These are phyloP conservation scores for Cygnus buccinator DNA, from an alignment of 2,113 vertebrate genomes.

Conservation along the genomic window DNA sequence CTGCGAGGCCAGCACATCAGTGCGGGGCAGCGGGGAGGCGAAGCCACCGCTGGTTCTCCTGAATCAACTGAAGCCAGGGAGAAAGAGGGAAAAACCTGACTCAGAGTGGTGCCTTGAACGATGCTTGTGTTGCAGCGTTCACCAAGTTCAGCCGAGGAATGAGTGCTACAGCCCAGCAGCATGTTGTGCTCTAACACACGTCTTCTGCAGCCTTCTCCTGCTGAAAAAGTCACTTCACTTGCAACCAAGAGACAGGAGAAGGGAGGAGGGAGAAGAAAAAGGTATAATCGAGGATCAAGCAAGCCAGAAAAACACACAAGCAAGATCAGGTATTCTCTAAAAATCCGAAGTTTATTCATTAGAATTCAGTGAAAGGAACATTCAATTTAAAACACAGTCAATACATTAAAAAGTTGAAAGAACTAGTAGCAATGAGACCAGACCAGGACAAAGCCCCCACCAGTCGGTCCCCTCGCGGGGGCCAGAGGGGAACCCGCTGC, in stretches of 20 bases:
- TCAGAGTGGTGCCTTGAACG: too few species aligned
- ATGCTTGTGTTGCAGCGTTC: background rate
- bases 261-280: background rate
- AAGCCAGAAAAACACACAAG: background rate
- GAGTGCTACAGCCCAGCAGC: rapidly evolving
- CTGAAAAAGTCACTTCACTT: background rate
- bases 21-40: rapidly evolving
- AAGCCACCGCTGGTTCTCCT: background rate
- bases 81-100: background rate
- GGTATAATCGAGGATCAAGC: background rate
- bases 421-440: slow-evolving; percentile 27
- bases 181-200: background rate
- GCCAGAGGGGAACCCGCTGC: background rate
- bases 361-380: slow-evolving; percentile 65
- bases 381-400: slow-evolving; percentile 68
- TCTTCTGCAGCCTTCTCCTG: background rate
- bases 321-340: slow-evolving; percentile 20
- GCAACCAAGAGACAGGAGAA: background rate
- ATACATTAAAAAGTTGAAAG: slow-evolving; percentile 42
- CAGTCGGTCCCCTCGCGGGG: background rate
- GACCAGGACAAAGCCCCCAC: background rate
- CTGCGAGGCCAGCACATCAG: background rate
- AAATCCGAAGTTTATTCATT: slow-evolving; percentile 67
- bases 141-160: rapidly evolving
- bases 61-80: background rate